Conservation (phyloP, 2,113 vertebrate species). For the Proterorhinus semilunaris region DNA sequence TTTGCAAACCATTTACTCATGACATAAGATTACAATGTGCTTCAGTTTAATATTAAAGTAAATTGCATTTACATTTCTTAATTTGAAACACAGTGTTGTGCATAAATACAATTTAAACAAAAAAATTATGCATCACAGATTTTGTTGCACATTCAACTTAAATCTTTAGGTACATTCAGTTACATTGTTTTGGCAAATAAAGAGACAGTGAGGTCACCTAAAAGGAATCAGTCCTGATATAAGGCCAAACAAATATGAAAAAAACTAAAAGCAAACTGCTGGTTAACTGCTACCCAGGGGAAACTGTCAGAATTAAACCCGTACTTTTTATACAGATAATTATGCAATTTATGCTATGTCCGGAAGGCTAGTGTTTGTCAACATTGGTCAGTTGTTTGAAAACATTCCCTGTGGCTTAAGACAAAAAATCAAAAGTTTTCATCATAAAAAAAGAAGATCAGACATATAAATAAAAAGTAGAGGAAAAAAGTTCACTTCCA, state of each 20-base stretch:
- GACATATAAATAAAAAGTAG: neutral
- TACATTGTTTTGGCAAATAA: constrained; percentile 2
- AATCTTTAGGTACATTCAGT: constrained; percentile 26
- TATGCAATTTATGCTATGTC: no score
- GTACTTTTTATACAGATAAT: no score
- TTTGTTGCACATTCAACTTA: constrained; percentile 23
- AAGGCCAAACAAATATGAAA: neutral
- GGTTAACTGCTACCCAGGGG: neutral
- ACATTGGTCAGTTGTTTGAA: neutral
- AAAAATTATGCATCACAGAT: constrained; percentile 21
- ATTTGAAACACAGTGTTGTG: constrained; percentile 22
- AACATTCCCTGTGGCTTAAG: neutral
- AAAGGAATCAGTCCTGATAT: neutral
- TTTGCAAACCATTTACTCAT: neutral
- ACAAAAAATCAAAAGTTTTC: neutral
- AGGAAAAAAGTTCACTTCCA: neutral
- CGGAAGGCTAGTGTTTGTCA: neutral
- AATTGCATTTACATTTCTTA: constrained; percentile 21
- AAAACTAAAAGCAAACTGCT: neutral
- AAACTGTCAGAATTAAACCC: neutral
- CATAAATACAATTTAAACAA: constrained; percentile 24
- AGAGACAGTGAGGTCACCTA: constrained; percentile 3
- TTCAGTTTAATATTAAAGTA: constrained; percentile 49
- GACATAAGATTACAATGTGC: neutral
- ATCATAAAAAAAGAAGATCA: neutral